phyloP scores from a whole-genome alignment of 2,113 vertebrate genomes.

The Dunckerocampus dactyliophorus region DNA sequence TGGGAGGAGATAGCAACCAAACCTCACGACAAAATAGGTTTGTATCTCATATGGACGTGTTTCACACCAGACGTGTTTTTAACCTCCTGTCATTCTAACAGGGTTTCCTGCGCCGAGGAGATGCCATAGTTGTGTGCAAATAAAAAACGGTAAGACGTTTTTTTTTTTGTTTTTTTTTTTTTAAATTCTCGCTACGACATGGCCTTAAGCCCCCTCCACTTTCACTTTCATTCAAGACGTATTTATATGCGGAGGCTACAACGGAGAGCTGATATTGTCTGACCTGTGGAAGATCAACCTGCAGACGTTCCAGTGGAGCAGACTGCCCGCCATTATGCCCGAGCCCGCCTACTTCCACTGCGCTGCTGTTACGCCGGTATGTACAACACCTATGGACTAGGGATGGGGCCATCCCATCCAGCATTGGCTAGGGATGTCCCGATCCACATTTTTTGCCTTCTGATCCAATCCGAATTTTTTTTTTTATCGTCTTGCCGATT shows the following conservation, averaged over 20 bases:
- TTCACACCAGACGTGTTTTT: background rate
- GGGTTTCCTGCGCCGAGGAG: slow-evolving; percentile 94
- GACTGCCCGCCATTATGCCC: slow-evolving; percentile 89
- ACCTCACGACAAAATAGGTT: slow-evolving; percentile 94
- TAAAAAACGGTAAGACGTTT: slow-evolving; percentile 82
- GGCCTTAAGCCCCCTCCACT: background rate
- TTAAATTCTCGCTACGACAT: too few species aligned
- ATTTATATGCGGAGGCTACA: slow-evolving; percentile 94
- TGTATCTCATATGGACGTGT: slow-evolving; percentile 14
- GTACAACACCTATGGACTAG: slow-evolving; percentile 37
- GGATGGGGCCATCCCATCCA: too few species aligned
- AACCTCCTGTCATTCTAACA: slow-evolving; percentile 46
- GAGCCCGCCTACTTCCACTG: slow-evolving; percentile 98
- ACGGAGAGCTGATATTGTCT: slow-evolving; percentile 90
- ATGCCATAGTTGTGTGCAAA: slow-evolving; percentile 98
- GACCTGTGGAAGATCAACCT: slow-evolving; percentile 95
- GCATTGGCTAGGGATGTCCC: too few species aligned
- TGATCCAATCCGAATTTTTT: too few species aligned
- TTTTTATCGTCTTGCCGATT: too few species aligned
- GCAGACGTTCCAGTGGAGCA: slow-evolving; percentile 91
- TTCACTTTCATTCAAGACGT: slow-evolving; percentile 73
- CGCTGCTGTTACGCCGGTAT: slow-evolving; percentile 93
- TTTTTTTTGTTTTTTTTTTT: too few species aligned
- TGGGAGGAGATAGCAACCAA: slow-evolving; percentile 96
- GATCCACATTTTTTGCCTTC: too few species aligned